Conservation (phyloP, 2,888 invertebrate genomes). For the Piscicola geometra region DNA sequence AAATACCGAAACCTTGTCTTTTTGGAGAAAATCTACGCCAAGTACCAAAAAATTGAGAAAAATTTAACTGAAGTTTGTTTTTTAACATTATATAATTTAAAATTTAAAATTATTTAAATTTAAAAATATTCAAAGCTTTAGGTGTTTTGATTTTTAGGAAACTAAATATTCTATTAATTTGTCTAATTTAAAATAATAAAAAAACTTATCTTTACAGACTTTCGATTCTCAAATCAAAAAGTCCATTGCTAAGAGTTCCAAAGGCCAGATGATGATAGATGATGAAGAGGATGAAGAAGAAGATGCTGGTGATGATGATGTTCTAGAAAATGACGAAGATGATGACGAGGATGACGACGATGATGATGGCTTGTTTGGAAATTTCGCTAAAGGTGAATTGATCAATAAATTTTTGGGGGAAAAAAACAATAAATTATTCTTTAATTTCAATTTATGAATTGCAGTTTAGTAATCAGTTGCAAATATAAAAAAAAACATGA, state of each 20-base stretch:
- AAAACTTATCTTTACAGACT: conserved; percentile 6
- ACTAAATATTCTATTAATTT: not conserved
- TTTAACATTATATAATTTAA: too few species aligned
- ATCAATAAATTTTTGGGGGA: too few species aligned
- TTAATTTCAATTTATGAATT: too few species aligned
- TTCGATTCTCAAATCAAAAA: conserved; percentile 3
- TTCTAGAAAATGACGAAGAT: conserved; percentile 19
- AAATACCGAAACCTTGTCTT: conserved; percentile 82
- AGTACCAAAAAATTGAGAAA: conserved; percentile 72
- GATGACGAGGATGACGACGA: conserved; percentile 25
- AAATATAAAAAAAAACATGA: too few species aligned
- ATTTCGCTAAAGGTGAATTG: too few species aligned
- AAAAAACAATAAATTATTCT: too few species aligned
- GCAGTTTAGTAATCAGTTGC: too few species aligned
- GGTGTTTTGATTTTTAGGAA: not conserved
- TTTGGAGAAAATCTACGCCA: conserved; percentile 77
- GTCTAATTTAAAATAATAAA: not conserved
- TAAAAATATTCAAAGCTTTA: too few species aligned
- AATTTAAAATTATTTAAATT: too few species aligned
- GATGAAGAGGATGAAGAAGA: conserved; percentile 3
- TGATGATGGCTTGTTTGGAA: conserved; percentile 11
- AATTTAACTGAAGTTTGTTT: conserved; percentile 67
- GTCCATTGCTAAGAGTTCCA: not conserved
- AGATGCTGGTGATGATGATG: conserved; percentile 22
- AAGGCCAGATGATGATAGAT: not conserved